Conservation (phyloP, 2,113 vertebrate genomes). For the pig (Sus scrofa) region DNA sequence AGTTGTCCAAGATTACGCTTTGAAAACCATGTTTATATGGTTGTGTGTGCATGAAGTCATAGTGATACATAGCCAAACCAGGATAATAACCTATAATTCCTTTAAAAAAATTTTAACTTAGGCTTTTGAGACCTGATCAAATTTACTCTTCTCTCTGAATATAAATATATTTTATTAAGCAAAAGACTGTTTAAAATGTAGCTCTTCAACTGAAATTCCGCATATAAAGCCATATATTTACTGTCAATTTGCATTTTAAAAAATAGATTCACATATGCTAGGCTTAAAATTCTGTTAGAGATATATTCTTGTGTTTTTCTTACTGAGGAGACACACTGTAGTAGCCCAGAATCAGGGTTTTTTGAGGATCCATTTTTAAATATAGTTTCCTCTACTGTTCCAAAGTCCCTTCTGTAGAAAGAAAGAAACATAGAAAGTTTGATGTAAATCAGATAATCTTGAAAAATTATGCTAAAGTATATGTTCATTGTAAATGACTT, state of each 20-base stretch:
- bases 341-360: not conserved
- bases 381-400: not conserved
- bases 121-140: not conserved
- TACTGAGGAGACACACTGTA: not conserved
- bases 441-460: conserved; percentile 27
- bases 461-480: not conserved
- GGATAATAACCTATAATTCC: not conserved
- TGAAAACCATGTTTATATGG: not conserved
- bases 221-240: not conserved
- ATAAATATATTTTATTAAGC: not conserved
- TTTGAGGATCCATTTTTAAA: not conserved
- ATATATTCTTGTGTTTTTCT: not conserved
- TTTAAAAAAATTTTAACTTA: conserved; percentile 1
- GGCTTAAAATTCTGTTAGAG: not conserved
- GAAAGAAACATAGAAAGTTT: not conserved
- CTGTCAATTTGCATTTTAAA: conserved; percentile 4
- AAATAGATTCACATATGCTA: not conserved
- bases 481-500: not conserved
- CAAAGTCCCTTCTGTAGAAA: not conserved
- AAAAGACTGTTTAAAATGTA: not conserved
- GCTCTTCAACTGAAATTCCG: not conserved
- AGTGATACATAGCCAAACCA: not conserved
- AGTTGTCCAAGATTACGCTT: not conserved
- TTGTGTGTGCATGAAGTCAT: not conserved
- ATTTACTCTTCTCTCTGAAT: not conserved